A percentile compares a stretch with the other conserved stretches of the same genome.
Conservation (phyloP, 2,797 vertebrate species). For the Streptopelia turtur region DNA sequence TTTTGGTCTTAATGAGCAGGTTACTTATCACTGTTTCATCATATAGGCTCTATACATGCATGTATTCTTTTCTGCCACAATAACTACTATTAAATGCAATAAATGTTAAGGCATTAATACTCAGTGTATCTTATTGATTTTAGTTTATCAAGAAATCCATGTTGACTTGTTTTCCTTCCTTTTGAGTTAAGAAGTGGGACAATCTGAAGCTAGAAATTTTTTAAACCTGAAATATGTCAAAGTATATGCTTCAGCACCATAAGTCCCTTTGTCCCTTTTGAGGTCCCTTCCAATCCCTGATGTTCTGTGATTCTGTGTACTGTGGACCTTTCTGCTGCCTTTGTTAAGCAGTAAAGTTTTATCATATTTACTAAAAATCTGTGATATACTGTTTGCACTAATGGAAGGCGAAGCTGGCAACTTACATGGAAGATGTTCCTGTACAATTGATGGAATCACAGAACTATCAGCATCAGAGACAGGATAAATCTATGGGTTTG, state of each 20-base stretch:
- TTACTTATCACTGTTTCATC: neutral
- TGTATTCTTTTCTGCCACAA: neutral
- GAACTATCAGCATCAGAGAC: neutral
- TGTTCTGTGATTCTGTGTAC: no score
- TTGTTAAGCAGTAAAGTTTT: neutral
- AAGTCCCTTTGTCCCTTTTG: neutral
- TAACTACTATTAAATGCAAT: neutral
- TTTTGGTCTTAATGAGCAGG: neutral
- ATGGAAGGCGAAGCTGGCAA: neutral
- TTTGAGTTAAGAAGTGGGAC: neutral
- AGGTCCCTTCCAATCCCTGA: no score
- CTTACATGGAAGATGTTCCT: neutral
- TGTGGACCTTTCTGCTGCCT: neutral
- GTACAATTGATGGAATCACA: neutral
- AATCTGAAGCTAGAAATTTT: neutral
- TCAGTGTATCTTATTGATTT: neutral
- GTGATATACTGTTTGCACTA: neutral
- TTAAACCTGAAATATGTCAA: neutral
- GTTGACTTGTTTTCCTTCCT: neutral
- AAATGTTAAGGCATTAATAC: neutral
- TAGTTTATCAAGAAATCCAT: slow-evolving; percentile 32
- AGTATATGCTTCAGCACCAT: neutral
- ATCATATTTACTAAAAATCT: neutral
- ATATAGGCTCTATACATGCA: neutral
- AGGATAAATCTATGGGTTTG: neutral